These are phyloP conservation scores for Peromyscus attwateri DNA, from an alignment of 2,797 vertebrate species.

Conservation along the genomic window DNA sequence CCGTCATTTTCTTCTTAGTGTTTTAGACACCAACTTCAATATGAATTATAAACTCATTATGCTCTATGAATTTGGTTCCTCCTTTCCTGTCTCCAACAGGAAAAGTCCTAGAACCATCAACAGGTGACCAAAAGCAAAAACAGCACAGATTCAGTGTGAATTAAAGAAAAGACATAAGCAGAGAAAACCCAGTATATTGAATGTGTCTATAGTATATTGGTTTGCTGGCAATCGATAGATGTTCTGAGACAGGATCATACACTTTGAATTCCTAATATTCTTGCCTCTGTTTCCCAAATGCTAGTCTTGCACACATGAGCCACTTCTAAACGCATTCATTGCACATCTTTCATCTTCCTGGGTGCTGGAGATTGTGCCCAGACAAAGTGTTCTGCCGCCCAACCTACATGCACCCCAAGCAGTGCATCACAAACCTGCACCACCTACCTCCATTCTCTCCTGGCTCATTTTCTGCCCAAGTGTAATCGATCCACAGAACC, in stretches of 20 bases:
- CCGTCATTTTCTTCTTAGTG: background rate
- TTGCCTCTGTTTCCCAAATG: background rate
- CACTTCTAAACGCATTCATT: background rate
- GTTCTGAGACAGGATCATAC: background rate
- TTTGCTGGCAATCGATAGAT: background rate
- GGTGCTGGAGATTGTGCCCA: background rate
- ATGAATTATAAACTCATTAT: conserved; percentile 9
- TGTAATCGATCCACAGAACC: background rate
- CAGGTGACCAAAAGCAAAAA: conserved; percentile 28
- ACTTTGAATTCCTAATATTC: background rate
- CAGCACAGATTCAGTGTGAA: background rate
- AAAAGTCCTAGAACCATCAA: background rate
- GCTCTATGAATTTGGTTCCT: background rate
- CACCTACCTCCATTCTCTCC: background rate
- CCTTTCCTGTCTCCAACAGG: conserved; percentile 42
- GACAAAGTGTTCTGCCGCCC: background rate
- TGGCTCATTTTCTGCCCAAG: background rate
- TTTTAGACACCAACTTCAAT: conserved; percentile 30
- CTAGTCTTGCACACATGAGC: background rate
- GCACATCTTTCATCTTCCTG: background rate
- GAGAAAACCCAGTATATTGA: background rate
- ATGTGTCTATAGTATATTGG: background rate
- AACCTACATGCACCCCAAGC: background rate
- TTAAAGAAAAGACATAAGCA: conserved; percentile 34
- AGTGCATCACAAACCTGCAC: too few relatives aligned